Percentiles rank a stretch among this genome's conserved stretches.
Evolutionary conservation across 2,888 invertebrate genomes (phyloP).

Genomic region (Pherbina coryleti): DNA sequence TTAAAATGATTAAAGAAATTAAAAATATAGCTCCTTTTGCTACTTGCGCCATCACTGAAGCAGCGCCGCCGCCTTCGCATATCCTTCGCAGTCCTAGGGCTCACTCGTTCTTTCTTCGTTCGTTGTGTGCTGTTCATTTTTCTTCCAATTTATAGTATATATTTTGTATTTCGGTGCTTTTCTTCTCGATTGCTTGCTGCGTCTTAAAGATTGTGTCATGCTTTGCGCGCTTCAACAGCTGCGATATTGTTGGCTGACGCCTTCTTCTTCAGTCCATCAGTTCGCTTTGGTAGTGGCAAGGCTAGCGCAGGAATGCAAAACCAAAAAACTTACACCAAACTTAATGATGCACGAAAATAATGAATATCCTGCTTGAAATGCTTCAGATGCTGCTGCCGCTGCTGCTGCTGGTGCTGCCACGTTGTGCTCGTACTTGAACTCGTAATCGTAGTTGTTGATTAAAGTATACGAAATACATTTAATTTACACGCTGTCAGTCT

Average conservation of each 20-base stretch:
- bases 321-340: constrained; percentile 44
- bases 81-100: not conserved
- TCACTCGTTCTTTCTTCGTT: not conserved
- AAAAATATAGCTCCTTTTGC: constrained; percentile 46
- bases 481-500: constrained; percentile 7
- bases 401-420: constrained; percentile 5
- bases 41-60: no score
- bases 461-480: constrained; percentile 26
- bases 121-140: not conserved
- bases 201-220: constrained; percentile 32
- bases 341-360: constrained; percentile 56
- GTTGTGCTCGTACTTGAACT: not conserved
- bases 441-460: constrained; percentile 21
- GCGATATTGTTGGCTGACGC: not conserved
- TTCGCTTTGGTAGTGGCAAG: not conserved
- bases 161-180: constrained; percentile 9
- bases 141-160: not conserved
- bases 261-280: not conserved
- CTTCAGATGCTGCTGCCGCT: not conserved
- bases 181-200: not conserved
- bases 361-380: constrained; percentile 46
- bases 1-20: constrained; percentile 55
- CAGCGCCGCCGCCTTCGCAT: constrained; percentile 13
- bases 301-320: constrained; percentile 41
- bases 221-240: constrained; percentile 33